These are phyloP conservation scores for Leptogaster cylindrica DNA, from an alignment of 2,888 invertebrate genomes.

Conservation along the genomic window DNA sequence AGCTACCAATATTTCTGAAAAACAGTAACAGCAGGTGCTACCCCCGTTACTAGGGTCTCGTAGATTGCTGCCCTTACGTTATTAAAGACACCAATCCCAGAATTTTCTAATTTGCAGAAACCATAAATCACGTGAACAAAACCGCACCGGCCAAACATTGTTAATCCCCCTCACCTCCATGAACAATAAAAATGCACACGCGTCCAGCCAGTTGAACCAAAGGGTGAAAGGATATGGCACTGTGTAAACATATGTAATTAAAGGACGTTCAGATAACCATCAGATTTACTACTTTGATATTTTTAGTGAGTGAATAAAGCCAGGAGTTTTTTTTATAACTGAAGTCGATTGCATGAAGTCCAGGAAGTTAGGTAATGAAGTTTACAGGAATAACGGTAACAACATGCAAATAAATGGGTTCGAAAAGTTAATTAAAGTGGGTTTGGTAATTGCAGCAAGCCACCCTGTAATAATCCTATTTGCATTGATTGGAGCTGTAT, in stretches of 20 bases:
- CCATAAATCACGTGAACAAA: constrained; percentile 39
- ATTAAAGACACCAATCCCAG: constrained; percentile 29
- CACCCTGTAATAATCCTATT: too few species aligned
- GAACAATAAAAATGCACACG: constrained; percentile 17
- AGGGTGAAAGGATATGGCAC: neutral
- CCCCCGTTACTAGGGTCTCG: too few species aligned
- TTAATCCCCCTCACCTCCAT: too few species aligned
- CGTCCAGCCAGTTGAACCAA: neutral
- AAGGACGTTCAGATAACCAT: constrained; percentile 44
- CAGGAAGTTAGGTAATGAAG: neutral
- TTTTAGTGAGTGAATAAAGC: neutral
- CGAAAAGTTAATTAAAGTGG: constrained; percentile 5
- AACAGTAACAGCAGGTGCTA: too few species aligned
- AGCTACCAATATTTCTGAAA: too few species aligned
- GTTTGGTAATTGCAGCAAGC: neutral
- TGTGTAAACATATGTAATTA: constrained; percentile 43
- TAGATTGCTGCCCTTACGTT: too few species aligned
- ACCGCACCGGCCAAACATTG: neutral
- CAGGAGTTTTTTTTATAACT: neutral
- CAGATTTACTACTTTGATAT: constrained; percentile 30
- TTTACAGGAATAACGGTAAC: neutral
- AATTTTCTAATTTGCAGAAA: constrained; percentile 43
- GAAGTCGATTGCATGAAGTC: neutral
- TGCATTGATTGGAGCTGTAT: too few species aligned
- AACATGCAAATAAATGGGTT: neutral